Conservation (phyloP, 2,797 vertebrate genomes). For the Sebastes flavidus region DNA sequence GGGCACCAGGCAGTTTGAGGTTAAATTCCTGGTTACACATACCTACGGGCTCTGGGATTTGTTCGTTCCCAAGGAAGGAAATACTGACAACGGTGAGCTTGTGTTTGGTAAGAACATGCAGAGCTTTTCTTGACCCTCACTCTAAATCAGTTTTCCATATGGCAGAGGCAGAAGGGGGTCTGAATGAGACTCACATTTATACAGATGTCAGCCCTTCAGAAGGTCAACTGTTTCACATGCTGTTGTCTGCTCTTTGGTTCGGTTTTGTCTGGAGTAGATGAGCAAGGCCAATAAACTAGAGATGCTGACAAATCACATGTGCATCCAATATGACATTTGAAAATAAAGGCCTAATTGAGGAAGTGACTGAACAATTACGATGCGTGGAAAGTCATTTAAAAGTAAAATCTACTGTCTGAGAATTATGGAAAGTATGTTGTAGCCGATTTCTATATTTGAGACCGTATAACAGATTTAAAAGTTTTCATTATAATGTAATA, state of each 20-base stretch:
- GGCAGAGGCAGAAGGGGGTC: slow-evolving; percentile 58
- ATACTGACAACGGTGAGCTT: slow-evolving; percentile 47
- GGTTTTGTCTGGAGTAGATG: neutral
- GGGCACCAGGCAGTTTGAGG: neutral
- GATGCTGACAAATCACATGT: slow-evolving; percentile 5
- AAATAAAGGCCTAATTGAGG: neutral
- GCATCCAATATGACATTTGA: neutral
- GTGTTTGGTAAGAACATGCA: slow-evolving; percentile 68
- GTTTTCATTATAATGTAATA: neutral
- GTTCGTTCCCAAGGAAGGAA: slow-evolving; percentile 57
- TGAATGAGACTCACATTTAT: slow-evolving; percentile 53
- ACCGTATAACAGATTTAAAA: neutral
- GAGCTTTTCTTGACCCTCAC: slow-evolving; percentile 52
- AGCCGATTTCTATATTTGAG: neutral
- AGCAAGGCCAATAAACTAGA: neutral
- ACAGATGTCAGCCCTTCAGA: slow-evolving; percentile 43
- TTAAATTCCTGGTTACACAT: slow-evolving; percentile 30
- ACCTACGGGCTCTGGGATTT: slow-evolving; percentile 46
- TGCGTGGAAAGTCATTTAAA: neutral
- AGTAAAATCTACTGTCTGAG: neutral
- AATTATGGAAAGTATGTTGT: neutral
- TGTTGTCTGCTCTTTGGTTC: neutral
- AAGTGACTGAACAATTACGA: neutral
- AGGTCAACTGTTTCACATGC: slow-evolving; percentile 12
- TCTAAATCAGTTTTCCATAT: slow-evolving; percentile 80